Evolutionary conservation across 2,113 vertebrate species (phyloP), one percentile per base, ranked within the genome.

Genomic region (Sander lucioperca): DNA sequence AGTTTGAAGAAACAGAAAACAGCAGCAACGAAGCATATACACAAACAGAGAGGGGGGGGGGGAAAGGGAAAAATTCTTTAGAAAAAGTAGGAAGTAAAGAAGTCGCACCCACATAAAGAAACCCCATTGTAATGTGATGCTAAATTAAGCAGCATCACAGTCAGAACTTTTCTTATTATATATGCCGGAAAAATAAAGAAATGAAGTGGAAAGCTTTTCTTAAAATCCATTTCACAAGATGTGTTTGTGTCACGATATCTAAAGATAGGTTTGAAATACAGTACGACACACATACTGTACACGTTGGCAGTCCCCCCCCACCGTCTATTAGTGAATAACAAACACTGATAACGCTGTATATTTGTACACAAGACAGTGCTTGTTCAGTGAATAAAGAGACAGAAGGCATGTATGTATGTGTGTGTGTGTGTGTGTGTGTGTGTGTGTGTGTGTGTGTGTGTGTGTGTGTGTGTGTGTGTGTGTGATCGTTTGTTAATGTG

Each of bases 1-100:
- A 64, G 74, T 82, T 84, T 83, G 68, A 57, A 86, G 56, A 73
- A 68, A 75, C 58, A 69, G 48, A 59, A 80, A 85, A 59, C 33
- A 67, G 23, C 70, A 62, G 7, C 13, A 3, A 75, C 6, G 19
- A 3, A 53, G 21, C 15, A 68, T 51, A 65, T 14, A 33, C 67
- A 53, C 58, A 66, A 83, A 50, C 27, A 5, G 30, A 6, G 6
- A 12, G 9, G 15, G 27, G 33, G 9, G n/a, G n/a, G 4, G 25
- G 6, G 16, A 23, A n/a, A 12, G 39, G 6, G 6, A 61, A 9
- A 23, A 48, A 48, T 21, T 30, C 57, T 30, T 59, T 45, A 45
- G 30, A 62, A 72, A 63, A 53, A 88, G 63, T 36, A 66, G 30
- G 39, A 11, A 11, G 3, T 13, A 43, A 30, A 73, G n/a, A 65